A percentile compares a stretch with the other conserved stretches of the same genome.
Conservation (phyloP, 2,888 invertebrate species). For the Folsomia manolachei region DNA sequence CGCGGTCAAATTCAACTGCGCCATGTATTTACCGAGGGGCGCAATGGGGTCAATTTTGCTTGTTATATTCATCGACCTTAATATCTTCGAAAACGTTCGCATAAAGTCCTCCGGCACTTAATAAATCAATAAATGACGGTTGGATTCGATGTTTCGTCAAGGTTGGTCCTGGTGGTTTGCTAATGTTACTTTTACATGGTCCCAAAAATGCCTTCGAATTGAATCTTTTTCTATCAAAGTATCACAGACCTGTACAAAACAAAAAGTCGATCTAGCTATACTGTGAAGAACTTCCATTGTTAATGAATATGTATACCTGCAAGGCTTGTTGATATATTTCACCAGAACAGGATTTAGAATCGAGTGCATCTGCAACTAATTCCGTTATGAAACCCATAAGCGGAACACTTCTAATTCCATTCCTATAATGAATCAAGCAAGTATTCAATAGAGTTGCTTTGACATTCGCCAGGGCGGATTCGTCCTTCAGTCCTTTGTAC, state of each 20-base stretch:
- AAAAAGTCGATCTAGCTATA: too few species aligned
- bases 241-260: conserved; percentile 16
- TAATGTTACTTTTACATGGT: conserved; percentile 4
- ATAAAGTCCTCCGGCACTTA: too few species aligned
- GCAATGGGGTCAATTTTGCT: too few species aligned
- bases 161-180: too few species aligned
- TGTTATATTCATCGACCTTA: too few species aligned
- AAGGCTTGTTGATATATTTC: neutral
- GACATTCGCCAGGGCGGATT: neutral
- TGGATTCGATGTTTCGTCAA: too few species aligned
- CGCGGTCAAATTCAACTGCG: too few species aligned
- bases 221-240: neutral
- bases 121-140: too few species aligned
- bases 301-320: conserved; percentile 3
- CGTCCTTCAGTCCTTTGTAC: neutral
- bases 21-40: too few species aligned
- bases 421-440: neutral
- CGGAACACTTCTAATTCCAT: neutral
- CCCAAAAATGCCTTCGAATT: conserved; percentile 7
- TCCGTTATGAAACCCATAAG: conserved; percentile 13
- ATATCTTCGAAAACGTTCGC: too few species aligned
- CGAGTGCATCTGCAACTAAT: neutral
- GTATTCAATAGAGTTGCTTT: neutral
- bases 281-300: too few species aligned
- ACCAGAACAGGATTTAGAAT: neutral